Base-by-base conservation (phyloP, 1,140 invertebrate genomes). In the Chlorops oryzae region DNA sequence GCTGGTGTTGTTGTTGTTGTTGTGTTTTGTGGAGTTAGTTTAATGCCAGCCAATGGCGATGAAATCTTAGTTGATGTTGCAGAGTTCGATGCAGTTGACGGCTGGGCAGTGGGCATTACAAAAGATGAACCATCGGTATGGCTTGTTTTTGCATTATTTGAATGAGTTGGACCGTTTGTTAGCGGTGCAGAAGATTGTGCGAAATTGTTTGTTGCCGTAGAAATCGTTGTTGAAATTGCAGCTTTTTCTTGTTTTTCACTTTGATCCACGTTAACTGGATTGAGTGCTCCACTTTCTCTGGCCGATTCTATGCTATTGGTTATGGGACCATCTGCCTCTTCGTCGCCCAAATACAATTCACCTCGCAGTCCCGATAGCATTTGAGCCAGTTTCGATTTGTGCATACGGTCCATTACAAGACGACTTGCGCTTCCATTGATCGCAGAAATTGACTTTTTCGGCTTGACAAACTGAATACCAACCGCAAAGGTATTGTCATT, bases 381-480 rank as follows among this genome's bases (percentile, higher is more conserved):
- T 4, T 69, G 44, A 0, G 69, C 63, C 28, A 72, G 41, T 48
- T 71, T 71, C 3, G 61, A 63, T 52, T 69, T 72, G 25, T 71
- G 58, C 7, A 58, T 65, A n/a, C 63, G 60, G 24, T 72, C 69
- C 17, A 71, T 46, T 9, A 55, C 43, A 5, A 54, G 55, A 46
- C 63, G 66, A 37, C 55, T 62, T 0, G 28, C 25, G 6, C 42
- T 57, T n/a, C n/a, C n/a, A n/a, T n/a, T n/a, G n/a, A n/a, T n/a
- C n/a, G n/a, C n/a, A 3, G 40, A 39, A 12, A 44, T 38, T 0
- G 62, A 48, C 25, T 61, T 57, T 45, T 72, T 71, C 2, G 69
- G 69, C 28, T 69, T 65, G 0, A 72, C 65, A 48, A 71, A 72
- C 28, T 62, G 52, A 41, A 72, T 72, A 23, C 63, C 63, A 2